These are phyloP conservation scores for Elanoides forficatus DNA, from an alignment of 2,113 vertebrate species.

Conservation along the genomic window DNA sequence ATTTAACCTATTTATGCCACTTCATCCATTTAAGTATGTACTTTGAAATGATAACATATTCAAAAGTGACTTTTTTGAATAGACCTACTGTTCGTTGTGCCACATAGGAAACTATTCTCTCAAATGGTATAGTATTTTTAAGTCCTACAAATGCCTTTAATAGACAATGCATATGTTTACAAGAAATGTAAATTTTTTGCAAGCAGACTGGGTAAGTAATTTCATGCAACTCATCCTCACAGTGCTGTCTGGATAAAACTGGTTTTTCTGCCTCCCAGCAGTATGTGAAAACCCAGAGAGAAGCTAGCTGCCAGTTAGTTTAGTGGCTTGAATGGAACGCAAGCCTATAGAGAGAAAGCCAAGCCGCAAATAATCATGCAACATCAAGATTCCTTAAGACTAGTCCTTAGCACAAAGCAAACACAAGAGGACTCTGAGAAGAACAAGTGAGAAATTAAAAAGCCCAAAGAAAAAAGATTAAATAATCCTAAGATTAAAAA, in stretches of 20 bases:
- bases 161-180: slow-evolving; percentile 21
- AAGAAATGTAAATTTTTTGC: slow-evolving; percentile 30
- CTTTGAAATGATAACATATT: neutral
- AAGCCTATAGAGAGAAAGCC: slow-evolving; percentile 34
- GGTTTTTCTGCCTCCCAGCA: slow-evolving; percentile 55
- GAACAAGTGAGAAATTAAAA: neutral
- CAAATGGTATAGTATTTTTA: neutral
- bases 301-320: slow-evolving; percentile 43
- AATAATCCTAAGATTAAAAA: neutral
- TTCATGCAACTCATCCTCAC: slow-evolving; percentile 43
- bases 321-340: slow-evolving; percentile 45
- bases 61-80: neutral
- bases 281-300: slow-evolving; percentile 4
- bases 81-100: neutral
- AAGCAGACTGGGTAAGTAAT: slow-evolving; percentile 22
- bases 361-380: slow-evolving; percentile 42
- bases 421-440: neutral
- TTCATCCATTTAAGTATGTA: neutral
- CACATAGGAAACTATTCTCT: neutral
- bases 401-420: slow-evolving; percentile 13
- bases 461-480: neutral
- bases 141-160: neutral
- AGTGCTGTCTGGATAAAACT: slow-evolving; percentile 51
- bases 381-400: slow-evolving; percentile 27
- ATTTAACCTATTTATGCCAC: neutral